These are phyloP conservation scores for Gisinianus flammeolus DNA, from an alignment of 2,888 invertebrate species.

Conservation along the genomic window DNA sequence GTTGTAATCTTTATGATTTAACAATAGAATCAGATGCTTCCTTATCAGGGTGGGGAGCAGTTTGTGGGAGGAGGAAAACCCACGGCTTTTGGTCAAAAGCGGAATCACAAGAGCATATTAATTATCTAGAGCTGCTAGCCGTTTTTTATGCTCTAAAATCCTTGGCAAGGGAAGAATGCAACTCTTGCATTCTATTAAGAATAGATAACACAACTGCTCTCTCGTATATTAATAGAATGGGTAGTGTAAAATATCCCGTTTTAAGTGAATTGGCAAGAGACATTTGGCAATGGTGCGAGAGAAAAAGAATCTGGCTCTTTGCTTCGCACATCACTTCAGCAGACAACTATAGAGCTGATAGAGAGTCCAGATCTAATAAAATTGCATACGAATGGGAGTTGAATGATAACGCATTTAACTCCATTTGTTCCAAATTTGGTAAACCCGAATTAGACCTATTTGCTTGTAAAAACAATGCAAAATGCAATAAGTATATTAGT, in stretches of 20 bases:
- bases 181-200: conserved; percentile 10
- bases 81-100: conserved; percentile 20
- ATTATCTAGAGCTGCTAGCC: conserved; percentile 38
- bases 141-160: conserved; percentile 18
- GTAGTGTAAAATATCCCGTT: conserved; percentile 15
- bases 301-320: conserved; percentile 6
- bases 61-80: neutral
- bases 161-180: neutral
- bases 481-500: neutral
- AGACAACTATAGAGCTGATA: conserved; percentile 15
- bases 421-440: neutral
- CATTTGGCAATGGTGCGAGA: conserved; percentile 42
- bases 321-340: conserved; percentile 17
- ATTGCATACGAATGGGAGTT: conserved; percentile 10
- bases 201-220: conserved; percentile 43
- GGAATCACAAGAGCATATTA: neutral
- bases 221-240: conserved; percentile 37
- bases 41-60: conserved; percentile 37
- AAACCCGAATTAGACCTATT: conserved; percentile 1
- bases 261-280: conserved; percentile 15
- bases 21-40: conserved; percentile 39
- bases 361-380: neutral
- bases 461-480: neutral
- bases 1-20: neutral
- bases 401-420: neutral